Base-by-base conservation (phyloP, 1,140 invertebrate genomes). In the Hycleus cichorii region DNA sequence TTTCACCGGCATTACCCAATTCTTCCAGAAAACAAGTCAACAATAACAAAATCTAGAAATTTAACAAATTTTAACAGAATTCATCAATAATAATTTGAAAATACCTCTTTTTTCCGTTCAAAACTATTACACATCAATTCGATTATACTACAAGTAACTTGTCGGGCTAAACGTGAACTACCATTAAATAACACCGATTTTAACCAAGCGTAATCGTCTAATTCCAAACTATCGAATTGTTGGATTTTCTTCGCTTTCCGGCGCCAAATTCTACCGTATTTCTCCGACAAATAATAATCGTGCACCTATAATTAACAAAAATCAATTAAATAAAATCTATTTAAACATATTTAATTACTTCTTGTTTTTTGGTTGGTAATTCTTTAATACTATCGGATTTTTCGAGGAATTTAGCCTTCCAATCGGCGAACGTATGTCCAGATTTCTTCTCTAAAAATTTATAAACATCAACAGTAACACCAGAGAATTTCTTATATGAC, bases 131-230 rank as follows among this genome's bases (percentile, higher is more conserved):
- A 91, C 6, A 95, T 79, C 10, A 86, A 86, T 69, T 92, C 89
- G 0, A 95, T 81, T 77, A 97, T 87, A 63, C 87, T 89, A 65
- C 92, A 95, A 3, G 91, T 91, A 11, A 94, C 87, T 71, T 93
- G 87, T 27, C 95, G 80, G 0, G 91, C 91, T 45, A 93, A 82
- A 45, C 90, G 80, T 0, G 93, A 96, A 69, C 90, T 92, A 1
- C 89, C 84, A 75, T 94, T 95, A 70, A 97, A 97, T 59, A 97
- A 80, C 5, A 96, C 86, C 5, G 88, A 87, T 58, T 90, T 86
- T 5, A 97, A 76, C 94, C 94, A 97, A 3, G 88, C 88, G 1
- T 82, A 80, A 57, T 85, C 81, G 4, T 77, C 73, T 18, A 87
- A 68, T 47, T 78, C 79, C 2, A 84, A 58, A 1, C 75, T 74